These are phyloP conservation scores for Coregonus ussuriensis DNA, from an alignment of 2,797 vertebrate genomes.

Conservation along the genomic window DNA sequence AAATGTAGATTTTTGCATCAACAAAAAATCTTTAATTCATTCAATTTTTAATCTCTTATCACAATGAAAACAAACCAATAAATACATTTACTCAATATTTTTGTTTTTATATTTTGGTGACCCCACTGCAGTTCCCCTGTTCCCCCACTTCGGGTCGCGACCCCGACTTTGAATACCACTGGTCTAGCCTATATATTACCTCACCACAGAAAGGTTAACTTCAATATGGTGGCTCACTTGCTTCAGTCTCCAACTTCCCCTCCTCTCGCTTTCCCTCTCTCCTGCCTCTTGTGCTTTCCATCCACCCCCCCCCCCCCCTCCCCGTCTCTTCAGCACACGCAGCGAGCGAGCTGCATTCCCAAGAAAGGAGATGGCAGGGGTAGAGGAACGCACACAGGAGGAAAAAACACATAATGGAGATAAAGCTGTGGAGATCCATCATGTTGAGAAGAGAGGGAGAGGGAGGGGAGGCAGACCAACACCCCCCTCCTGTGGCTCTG, in stretches of 20 bases:
- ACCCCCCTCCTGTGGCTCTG: conserved; percentile 77
- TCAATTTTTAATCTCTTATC: no score
- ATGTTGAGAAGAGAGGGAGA: conserved; percentile 26
- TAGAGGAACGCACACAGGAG: neutral
- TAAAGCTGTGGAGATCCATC: conserved; percentile 12
- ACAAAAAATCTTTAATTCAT: no score
- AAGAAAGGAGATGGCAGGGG: conserved; percentile 47
- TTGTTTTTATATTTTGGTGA: no score
- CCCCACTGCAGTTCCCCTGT: neutral
- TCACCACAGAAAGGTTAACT: neutral
- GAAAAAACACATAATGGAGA: neutral
- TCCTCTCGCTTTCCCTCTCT: conserved; percentile 31
- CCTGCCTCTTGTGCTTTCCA: neutral
- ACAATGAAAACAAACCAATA: no score
- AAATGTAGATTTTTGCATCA: no score
- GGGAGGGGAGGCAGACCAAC: conserved; percentile 62
- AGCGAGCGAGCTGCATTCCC: conserved; percentile 18
- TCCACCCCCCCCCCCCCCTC: neutral
- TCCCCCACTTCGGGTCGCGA: neutral
- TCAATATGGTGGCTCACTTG: neutral
- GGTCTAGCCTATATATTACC: neutral
- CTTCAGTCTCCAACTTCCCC: conserved; percentile 39
- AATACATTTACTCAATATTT: no score
- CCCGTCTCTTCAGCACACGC: neutral
- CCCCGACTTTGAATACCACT: neutral